Evolutionary conservation across 2,888 invertebrate genomes (phyloP), one percentile per base, ranked within the genome.

Genomic region (Cacoxenus indagator): DNA sequence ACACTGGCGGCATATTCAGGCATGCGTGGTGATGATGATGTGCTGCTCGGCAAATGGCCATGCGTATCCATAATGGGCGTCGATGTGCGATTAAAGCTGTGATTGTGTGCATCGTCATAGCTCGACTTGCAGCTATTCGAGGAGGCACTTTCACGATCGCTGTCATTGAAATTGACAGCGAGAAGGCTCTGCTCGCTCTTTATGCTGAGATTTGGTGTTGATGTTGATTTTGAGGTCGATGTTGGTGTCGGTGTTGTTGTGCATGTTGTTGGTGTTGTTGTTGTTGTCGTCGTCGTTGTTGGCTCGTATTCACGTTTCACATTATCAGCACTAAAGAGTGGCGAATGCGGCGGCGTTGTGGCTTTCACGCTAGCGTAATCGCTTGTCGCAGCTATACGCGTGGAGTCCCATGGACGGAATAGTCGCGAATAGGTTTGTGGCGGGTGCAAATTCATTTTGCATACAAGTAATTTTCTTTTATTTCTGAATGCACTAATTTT

Each of bases 331-430:
- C 2, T 43, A 14, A 26, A 43, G 51, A 45, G 9, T 8, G 9
- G 8, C 37, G 14, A 11, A 37, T 37, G 3, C 51, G 51, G 51
- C 19, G 70, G 67, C 29, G 72, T 62, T 22, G 57, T 57, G 43
- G 43, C 1, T 24, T 43, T 54, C 19, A 55, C 65, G 29, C 46
- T 67, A 31, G 14, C 31, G 17, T 19, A 37, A 22, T n/a, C 65
- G 27, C 24, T 8, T 9, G 75, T 68, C 51, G 75, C 59, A 14
- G 72, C 67, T 67, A 76, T 76, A 14, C 77, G 77, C 71, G 83
- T 89, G 72, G 88, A 88, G 84, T 91, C 91, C 91, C 91, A 92
- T 68, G 91, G 91, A 76, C 91, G 90, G 79, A 92, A 92, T 22
- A 92, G 87, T 78, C 91, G 89, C 54, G 91, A 90, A 73, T 88